Base-by-base conservation (phyloP, 2,888 invertebrate species). In the Lagria hirta region DNA sequence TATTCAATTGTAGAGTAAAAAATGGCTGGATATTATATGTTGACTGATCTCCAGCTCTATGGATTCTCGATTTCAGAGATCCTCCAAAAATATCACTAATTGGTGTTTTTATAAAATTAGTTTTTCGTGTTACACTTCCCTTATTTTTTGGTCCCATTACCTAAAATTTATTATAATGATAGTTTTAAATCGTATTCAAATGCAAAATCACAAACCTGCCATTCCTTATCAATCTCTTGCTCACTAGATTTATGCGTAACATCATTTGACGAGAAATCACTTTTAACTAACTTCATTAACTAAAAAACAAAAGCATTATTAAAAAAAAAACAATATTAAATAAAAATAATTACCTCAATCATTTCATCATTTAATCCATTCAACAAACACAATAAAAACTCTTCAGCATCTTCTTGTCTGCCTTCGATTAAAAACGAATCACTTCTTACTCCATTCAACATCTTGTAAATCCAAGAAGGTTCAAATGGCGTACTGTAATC, bases 301-400 rank as follows among this genome's bases (percentile, higher is more conserved):
- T 78, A 52, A n/a, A 72, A 70, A 38, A 13, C 26, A 28, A n/a
- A 36, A 20, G 3, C n/a, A 3, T 13, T 10, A 38, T 38, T 27
- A 13, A 36, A 20, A 43, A 28, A 28, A 28, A 18, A 18, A 45
- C 7, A 23, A 24, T 30, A 32, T 5, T 14, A 15, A 17, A 37
- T 41, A 27, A 16, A 47, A 11, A 2, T 44, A 43, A 70, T 66
- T 61, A 90, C 88, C 78, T 93, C 91, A 2, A 92, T 78, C 93
- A 97, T 95, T 75, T 98, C 97, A 71, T 97, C 97, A 66, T 96
- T 95, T 40, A 97, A 80, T 14, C 90, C 90, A 73, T 96, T 97
- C 13, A 98, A 78, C 49, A 97, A 78, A 68, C 89, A 92, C 4
- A 93, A 89, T 1, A 97, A 79, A 73, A 97, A 96, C 69, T 98